These are phyloP conservation scores for Thymelicus lineola DNA, from an alignment of 2,888 invertebrate species.

Conservation along the genomic window DNA sequence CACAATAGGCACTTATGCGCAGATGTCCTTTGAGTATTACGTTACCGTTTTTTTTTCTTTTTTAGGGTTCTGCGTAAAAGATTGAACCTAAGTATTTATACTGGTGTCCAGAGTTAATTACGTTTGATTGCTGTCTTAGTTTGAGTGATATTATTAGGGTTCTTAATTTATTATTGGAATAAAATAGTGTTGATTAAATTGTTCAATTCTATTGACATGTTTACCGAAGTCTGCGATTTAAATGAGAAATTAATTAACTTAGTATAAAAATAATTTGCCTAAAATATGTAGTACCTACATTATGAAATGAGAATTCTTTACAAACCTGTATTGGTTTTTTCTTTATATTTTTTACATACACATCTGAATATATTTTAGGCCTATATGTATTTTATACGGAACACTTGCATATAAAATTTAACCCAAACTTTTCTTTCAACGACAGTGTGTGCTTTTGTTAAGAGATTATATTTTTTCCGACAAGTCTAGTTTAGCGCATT, in stretches of 20 bases:
- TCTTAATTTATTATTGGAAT: too few species aligned
- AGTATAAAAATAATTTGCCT: too few species aligned
- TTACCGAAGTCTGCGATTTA: too few species aligned
- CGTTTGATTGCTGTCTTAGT: too few species aligned
- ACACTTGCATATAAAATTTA: background rate
- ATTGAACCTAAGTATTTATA: background rate
- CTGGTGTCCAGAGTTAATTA: background rate
- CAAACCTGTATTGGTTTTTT: background rate
- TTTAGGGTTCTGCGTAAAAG: conserved; percentile 15
- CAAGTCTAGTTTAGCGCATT: conserved; percentile 3
- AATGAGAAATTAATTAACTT: too few species aligned
- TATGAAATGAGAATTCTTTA: too few species aligned
- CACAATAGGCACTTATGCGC: conserved; percentile 35
- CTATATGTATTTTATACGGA: background rate
- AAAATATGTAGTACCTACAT: too few species aligned
- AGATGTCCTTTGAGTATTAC: conserved; percentile 32
- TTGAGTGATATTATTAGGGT: too few species aligned
- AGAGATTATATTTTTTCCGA: conserved; percentile 5
- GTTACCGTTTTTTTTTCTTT: conserved; percentile 13
- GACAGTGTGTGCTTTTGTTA: background rate
- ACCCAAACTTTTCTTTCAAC: background rate
- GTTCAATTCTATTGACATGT: too few species aligned
- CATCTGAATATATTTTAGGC: background rate
- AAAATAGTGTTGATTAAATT: too few species aligned
- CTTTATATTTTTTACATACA: background rate